These are phyloP conservation scores for Micrasema longulum DNA, from an alignment of 1,140 invertebrate genomes.

Conservation along the genomic window DNA sequence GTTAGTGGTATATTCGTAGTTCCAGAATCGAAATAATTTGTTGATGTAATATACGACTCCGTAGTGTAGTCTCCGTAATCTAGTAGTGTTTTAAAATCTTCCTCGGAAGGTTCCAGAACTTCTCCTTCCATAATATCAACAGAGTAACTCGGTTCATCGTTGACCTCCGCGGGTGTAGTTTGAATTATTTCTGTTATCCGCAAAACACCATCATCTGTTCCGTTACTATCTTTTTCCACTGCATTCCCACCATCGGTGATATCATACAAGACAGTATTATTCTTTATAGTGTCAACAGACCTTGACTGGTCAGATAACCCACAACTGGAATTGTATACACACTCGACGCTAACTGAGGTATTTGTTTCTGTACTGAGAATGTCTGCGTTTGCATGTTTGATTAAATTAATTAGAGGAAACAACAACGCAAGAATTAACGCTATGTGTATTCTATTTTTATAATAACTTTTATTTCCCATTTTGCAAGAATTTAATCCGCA, in stretches of 20 bases:
- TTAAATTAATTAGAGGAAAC: conserved; percentile 2
- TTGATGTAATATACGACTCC: neutral
- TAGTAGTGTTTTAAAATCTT: conserved; percentile 20
- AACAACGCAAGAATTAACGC: conserved; percentile 16
- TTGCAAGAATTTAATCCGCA: neutral
- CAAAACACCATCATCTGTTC: neutral
- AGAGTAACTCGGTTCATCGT: conserved; percentile 11
- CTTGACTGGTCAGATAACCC: conserved; percentile 40
- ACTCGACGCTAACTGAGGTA: neutral
- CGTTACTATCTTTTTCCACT: neutral
- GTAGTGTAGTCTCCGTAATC: conserved; percentile 18
- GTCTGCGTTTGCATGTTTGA: conserved; percentile 5
- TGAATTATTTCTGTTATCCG: too few relatives aligned
- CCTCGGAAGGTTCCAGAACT: neutral
- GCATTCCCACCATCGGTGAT: conserved; percentile 12
- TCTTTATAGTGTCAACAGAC: conserved; percentile 27
- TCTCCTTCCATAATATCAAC: neutral
- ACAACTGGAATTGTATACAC: conserved; percentile 20
- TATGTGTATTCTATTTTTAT: conserved; percentile 13
- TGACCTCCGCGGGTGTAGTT: neutral
- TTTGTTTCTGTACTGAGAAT: neutral
- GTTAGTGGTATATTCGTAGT: too few relatives aligned
- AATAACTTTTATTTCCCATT: conserved; percentile 21
- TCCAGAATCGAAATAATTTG: neutral
- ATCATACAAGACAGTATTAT: conserved; percentile 6